phyloP scores from a whole-genome alignment of 2,113 vertebrate species.

The Procapra przewalskii region DNA sequence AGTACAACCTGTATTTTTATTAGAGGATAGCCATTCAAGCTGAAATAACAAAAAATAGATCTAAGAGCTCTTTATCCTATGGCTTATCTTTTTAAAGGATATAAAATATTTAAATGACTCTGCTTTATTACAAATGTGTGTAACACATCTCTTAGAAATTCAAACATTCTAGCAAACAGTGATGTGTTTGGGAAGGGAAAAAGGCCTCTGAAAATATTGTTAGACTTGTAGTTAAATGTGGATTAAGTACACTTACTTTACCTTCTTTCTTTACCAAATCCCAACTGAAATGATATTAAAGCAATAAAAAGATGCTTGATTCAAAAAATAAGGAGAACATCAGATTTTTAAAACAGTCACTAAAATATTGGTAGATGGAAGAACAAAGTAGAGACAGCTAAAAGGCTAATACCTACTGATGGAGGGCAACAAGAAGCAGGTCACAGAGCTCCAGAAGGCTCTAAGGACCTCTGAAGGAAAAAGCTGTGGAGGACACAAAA shows the following conservation, averaged over 20 bases:
- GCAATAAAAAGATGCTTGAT: background rate
- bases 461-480: background rate
- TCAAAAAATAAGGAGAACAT: background rate
- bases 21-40: slow-evolving; percentile 51
- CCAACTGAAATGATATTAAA: background rate
- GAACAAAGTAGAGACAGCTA: background rate
- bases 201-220: background rate
- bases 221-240: background rate
- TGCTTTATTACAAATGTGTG: slow-evolving; percentile 68
- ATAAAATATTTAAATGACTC: slow-evolving; percentile 70
- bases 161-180: slow-evolving; percentile 37
- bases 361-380: background rate
- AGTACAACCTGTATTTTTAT: slow-evolving; percentile 52
- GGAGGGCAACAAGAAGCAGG: background rate
- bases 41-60: slow-evolving; percentile 61
- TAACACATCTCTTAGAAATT: slow-evolving; percentile 63
- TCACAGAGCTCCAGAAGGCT: background rate
- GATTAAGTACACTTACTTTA: background rate
- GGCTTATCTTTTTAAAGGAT: slow-evolving; percentile 69
- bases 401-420: background rate
- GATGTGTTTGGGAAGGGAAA: slow-evolving; percentile 1
- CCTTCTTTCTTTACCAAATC: background rate
- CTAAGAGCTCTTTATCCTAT: slow-evolving; percentile 67
- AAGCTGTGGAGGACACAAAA: background rate
- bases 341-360: background rate